Percentiles rank a stretch among this genome's conserved stretches.
Conservation (phyloP, 2,797 vertebrate genomes). For the Malacoraja senta region DNA sequence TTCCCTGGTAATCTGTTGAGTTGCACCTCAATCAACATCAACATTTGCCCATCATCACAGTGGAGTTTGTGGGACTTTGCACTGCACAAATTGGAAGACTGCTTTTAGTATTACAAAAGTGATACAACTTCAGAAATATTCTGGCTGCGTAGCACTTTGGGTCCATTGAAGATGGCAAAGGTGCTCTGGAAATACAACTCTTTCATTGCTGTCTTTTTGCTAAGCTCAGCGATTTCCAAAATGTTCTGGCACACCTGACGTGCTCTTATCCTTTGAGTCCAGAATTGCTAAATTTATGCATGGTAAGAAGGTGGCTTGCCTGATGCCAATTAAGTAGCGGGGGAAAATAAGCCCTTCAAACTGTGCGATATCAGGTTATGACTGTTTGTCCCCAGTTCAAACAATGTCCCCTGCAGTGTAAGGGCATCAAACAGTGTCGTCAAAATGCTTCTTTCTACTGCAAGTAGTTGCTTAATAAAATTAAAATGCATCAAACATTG, state of each 20-base stretch:
- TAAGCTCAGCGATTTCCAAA: background rate
- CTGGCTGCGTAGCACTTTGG: background rate
- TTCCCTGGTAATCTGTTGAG: too few relatives aligned
- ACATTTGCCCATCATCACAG: background rate
- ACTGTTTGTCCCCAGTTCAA: background rate
- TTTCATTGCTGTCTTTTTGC: background rate
- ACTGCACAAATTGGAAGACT: background rate
- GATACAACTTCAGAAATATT: background rate
- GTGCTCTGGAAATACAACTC: background rate
- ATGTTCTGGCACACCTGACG: background rate
- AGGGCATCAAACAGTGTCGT: background rate
- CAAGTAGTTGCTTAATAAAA: background rate
- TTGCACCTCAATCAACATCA: background rate
- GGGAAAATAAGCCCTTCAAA: background rate
- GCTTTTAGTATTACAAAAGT: background rate
- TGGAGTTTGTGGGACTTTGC: background rate
- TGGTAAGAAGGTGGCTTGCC: background rate
- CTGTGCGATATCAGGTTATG: background rate
- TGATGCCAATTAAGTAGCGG: background rate
- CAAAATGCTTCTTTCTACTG: background rate
- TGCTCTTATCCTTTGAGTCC: background rate
- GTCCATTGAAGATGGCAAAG: background rate
- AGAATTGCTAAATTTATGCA: background rate
- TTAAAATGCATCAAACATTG: background rate
- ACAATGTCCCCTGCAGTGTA: background rate